phyloP scores from a whole-genome alignment of 2,113 vertebrate genomes.

The Echinops telfairi region DNA sequence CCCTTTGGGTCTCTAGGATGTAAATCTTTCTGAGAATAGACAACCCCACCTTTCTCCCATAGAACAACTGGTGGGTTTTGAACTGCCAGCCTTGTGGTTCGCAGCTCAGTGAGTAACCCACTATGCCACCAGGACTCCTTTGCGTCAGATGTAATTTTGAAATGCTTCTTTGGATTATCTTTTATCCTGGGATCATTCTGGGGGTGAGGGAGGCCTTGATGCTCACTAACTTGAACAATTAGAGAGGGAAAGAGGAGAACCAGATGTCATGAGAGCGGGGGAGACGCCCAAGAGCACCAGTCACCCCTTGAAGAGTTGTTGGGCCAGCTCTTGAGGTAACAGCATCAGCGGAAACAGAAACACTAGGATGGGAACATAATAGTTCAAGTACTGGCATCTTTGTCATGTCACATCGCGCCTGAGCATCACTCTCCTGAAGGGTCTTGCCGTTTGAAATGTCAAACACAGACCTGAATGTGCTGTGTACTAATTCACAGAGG shows the following conservation, averaged over 20 bases:
- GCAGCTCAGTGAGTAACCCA: too few relatives aligned
- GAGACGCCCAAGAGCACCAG: background rate
- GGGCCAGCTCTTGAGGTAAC: background rate
- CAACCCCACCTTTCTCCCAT: too few relatives aligned
- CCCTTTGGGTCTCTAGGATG: too few relatives aligned
- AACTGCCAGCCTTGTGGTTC: too few relatives aligned
- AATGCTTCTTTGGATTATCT: background rate
- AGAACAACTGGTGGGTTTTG: too few relatives aligned
- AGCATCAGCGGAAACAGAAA: background rate
- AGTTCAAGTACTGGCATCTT: conserved; percentile 32
- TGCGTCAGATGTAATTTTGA: background rate
- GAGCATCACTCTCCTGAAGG: conserved; percentile 18
- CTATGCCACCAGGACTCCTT: background rate
- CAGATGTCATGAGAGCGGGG: background rate
- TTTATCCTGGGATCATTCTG: background rate
- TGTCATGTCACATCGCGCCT: background rate
- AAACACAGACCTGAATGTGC: conserved; percentile 38
- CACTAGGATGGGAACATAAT: rapidly evolving
- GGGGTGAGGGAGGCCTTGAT: background rate
- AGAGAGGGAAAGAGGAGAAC: background rate
- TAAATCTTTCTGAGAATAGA: too few relatives aligned
- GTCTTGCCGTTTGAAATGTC: conserved; percentile 54
- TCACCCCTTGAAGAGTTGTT: background rate
- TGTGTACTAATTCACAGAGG: conserved; percentile 45
- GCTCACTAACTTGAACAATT: background rate